Evolutionary conservation across 1,140 invertebrate species (phyloP).

Genomic region (Phortica variegata): DNA sequence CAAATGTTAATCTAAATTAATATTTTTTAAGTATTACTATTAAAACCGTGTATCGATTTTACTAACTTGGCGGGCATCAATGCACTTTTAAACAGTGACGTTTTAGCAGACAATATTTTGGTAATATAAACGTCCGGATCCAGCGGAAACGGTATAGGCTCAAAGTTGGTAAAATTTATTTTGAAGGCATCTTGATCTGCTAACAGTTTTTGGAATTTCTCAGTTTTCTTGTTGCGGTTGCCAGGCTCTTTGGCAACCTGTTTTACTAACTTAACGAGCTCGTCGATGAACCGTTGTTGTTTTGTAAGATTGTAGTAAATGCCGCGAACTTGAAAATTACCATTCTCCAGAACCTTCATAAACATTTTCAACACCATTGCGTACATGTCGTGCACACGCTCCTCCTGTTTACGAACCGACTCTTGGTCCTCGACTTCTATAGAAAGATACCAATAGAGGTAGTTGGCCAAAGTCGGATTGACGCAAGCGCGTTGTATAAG

Average conservation of each 20-base stretch:
- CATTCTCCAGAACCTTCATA: conserved; percentile 66
- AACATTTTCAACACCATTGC: conserved; percentile 86
- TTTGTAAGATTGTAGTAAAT: conserved; percentile 72
- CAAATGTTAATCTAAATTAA: conserved; percentile 71
- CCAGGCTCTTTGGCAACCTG: conserved; percentile 88
- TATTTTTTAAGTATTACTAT: background rate
- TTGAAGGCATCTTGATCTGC: conserved; percentile 79
- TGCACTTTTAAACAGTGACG: conserved; percentile 93
- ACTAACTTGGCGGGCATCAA: conserved; percentile 89
- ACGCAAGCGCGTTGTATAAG: conserved; percentile 85
- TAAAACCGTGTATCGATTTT: background rate
- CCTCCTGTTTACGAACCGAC: conserved; percentile 71
- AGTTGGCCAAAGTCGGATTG: conserved; percentile 89
- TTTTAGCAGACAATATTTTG: conserved; percentile 86
- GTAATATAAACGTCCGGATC: conserved; percentile 89
- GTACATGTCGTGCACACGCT: conserved; percentile 81
- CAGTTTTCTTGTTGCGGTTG: conserved; percentile 88
- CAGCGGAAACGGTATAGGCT: conserved; percentile 89
- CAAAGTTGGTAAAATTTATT: conserved; percentile 89
- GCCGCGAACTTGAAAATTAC: conserved; percentile 61
- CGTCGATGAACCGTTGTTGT: conserved; percentile 89
- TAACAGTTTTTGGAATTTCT: conserved; percentile 80
- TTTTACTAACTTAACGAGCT: conserved; percentile 87
- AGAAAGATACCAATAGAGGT: conserved; percentile 95
- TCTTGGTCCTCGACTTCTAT: conserved; percentile 88